phyloP scores from a whole-genome alignment of 2,888 invertebrate species.

The Helicoverpa assulta region DNA sequence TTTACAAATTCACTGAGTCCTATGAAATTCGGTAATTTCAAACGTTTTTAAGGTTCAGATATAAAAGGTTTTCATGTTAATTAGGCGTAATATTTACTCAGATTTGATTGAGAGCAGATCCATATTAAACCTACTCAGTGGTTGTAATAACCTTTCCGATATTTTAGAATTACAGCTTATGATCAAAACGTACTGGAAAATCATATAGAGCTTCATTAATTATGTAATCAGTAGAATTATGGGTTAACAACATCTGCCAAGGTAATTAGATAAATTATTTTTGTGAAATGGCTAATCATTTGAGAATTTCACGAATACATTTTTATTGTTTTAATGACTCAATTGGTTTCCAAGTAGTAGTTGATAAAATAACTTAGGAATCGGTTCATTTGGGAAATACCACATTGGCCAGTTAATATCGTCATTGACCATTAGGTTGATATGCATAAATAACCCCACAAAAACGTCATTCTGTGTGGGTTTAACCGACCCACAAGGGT shows the following conservation, averaged over 20 bases:
- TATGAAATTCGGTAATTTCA: slow-evolving; percentile 13
- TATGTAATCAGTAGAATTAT: neutral
- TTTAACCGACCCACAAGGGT: slow-evolving; percentile 71
- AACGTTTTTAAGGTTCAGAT: slow-evolving; percentile 8
- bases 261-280: neutral
- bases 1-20: neutral
- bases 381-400: neutral
- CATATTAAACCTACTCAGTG: slow-evolving; percentile 2
- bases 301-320: neutral
- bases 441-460: neutral
- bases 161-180: neutral
- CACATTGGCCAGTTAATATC: neutral
- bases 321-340: neutral
- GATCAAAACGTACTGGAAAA: neutral
- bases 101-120: slow-evolving; percentile 4
- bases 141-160: neutral
- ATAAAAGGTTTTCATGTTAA: neutral
- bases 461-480: slow-evolving; percentile 64
- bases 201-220: too few relatives aligned
- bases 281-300: too few relatives aligned
- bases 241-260: neutral
- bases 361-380: neutral
- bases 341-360: neutral
- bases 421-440: neutral
- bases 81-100: neutral